Evolutionary conservation across 2,888 invertebrate species (phyloP).

Genomic region (Imbricaverruca yamaguchii): DNA sequence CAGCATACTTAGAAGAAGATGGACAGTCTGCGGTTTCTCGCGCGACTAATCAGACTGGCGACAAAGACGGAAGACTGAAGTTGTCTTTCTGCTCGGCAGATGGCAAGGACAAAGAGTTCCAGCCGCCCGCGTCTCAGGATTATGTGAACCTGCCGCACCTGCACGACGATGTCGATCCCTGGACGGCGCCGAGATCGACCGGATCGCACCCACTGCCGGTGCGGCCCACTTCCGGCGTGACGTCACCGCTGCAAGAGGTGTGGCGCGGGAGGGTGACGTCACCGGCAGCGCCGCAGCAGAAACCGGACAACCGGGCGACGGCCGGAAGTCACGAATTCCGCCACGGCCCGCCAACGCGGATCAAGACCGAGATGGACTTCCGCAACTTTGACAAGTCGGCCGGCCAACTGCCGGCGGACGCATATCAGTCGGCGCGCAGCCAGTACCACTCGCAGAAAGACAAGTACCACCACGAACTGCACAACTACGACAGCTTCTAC

Average conservation of each 20-base stretch:
- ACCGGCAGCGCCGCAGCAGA: not conserved
- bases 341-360: not conserved
- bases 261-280: not conserved
- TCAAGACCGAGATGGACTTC: not conserved
- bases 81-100: not conserved
- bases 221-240: not conserved
- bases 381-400: not conserved
- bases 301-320: not conserved
- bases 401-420: not conserved
- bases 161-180: not conserved
- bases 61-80: not conserved
- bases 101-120: not conserved
- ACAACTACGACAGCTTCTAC: conserved; percentile 15
- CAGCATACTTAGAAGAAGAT: too few species aligned
- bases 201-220: not conserved
- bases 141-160: conserved; percentile 11
- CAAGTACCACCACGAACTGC: conserved; percentile 20
- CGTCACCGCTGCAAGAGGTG: not conserved
- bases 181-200: not conserved
- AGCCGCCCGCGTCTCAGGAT: not conserved
- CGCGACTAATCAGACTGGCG: too few species aligned
- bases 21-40: too few species aligned
- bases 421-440: not conserved
- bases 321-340: not conserved
- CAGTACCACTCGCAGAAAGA: conserved; percentile 9